Base-by-base conservation (phyloP, 2,888 invertebrate species). In the Cryptocephalus primarius region DNA sequence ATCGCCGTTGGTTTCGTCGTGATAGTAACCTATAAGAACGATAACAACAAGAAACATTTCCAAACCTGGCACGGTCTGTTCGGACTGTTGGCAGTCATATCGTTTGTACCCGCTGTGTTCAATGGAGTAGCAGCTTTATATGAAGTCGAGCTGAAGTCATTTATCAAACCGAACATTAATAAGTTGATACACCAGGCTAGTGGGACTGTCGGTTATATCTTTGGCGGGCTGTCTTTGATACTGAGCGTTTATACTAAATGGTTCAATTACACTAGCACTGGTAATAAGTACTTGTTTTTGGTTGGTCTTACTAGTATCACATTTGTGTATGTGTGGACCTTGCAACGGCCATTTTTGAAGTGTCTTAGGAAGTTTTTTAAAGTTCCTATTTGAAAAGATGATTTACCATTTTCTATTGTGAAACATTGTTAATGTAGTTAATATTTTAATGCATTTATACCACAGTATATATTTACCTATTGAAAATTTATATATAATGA, bases 1-100 rank as follows among this genome's bases (percentile, higher is more conserved):
- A 59, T 59, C 12, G 33, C 58, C 2, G 48, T 54, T 13, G 69
- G 67, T 13, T 65, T 66, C 46, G 41, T 54, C 8, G 51, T 67
- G 22, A 61, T 63, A 22, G 53, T 61, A 34, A 48, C 62, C 10
- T 62, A 60, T 47, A 68, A 69, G 56, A 59, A 64, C 33, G 48
- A 54, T 9, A 48, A 54, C 4, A 59, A 62, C 32, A 65, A 64
- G 45, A 38, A 53, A 8, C 70, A 70, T 52, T 69, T 68, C 49
- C 56, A 54, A 31, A 60, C 63, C 4, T 65, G 65, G 62, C 70
- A 70, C 50, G 67, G 59, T 9, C 44, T 66, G 10, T 56, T 64
- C 33, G 69, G 70, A 2, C 48, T 69, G 4, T 54, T 64, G 9
- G 60, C 61, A 8, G 39, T 64, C 42, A 47, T 64, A 4, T 55